Evolutionary conservation across 2,113 vertebrate genomes (phyloP).

Genomic region (Toxostoma redivivum): DNA sequence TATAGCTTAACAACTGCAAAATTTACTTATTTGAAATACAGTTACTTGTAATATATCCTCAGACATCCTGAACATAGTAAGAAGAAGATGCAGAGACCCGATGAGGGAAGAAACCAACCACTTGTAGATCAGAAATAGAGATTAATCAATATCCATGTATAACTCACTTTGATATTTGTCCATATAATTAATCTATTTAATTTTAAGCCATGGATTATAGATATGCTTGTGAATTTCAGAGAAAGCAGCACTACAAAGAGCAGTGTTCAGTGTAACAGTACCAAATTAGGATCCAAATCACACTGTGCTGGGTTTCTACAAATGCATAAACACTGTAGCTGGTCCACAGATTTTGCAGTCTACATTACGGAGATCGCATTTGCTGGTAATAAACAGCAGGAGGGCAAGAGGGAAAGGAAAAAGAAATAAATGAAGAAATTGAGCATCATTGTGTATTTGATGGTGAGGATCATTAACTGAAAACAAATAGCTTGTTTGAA

Average conservation of each 20-base stretch:
- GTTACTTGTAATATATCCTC: not conserved
- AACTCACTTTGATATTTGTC: not conserved
- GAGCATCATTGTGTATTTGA: not conserved
- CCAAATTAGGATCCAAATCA: not conserved
- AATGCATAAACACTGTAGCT: not conserved
- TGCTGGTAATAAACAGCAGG: not conserved
- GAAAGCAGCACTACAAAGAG: not conserved
- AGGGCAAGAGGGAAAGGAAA: not conserved
- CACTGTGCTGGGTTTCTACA: not conserved
- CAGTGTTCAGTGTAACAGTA: not conserved
- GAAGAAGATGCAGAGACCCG: not conserved
- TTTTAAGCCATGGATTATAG: not conserved
- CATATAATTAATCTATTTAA: not conserved
- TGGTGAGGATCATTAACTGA: not conserved
- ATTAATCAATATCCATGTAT: not conserved
- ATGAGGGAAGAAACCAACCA: not conserved
- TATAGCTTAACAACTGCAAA: not conserved
- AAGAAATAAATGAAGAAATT: not conserved
- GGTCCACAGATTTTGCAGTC: not conserved
- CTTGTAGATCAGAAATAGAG: not conserved
- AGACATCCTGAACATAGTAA: not conserved
- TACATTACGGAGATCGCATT: not conserved
- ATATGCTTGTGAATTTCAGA: not conserved
- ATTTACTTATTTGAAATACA: not conserved
- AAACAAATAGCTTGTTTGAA: conserved; percentile 27